These are phyloP conservation scores for Gortyna flavago DNA, from an alignment of 2,888 invertebrate species.

Conservation along the genomic window DNA sequence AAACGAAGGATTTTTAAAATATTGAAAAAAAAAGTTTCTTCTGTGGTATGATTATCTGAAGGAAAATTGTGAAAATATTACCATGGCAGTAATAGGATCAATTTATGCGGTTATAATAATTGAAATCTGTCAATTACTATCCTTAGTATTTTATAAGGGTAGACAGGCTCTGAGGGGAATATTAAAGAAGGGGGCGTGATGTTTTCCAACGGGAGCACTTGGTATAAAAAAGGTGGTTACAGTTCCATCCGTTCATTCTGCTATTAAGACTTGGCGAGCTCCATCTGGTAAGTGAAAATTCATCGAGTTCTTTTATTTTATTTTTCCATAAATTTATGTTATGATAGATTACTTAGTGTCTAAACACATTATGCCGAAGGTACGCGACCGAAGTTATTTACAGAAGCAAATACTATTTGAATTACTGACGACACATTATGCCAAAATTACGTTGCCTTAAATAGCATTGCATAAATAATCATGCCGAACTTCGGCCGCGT, in stretches of 20 bases:
- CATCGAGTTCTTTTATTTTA: background rate
- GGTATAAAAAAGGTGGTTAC: slow-evolving; percentile 79
- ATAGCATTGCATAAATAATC: no score
- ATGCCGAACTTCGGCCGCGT: no score
- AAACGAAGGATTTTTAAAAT: background rate
- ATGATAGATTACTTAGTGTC: no score
- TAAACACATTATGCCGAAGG: no score
- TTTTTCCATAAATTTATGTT: background rate
- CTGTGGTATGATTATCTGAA: slow-evolving; percentile 34
- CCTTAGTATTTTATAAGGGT: slow-evolving; percentile 70
- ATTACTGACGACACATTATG: no score
- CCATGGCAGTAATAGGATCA: slow-evolving; percentile 77
- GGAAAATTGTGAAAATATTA: slow-evolving; percentile 68
- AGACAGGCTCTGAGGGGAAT: slow-evolving; percentile 83
- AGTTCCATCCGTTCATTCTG: slow-evolving; percentile 71
- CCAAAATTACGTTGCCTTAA: no score
- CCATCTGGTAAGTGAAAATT: slow-evolving; percentile 62
- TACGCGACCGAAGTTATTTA: no score
- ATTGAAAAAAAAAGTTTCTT: background rate
- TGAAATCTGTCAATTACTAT: slow-evolving; percentile 87
- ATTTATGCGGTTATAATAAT: slow-evolving; percentile 79
- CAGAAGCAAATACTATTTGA: no score
- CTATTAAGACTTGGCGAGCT: slow-evolving; percentile 28
- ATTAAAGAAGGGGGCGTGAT: slow-evolving; percentile 86
- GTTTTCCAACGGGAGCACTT: slow-evolving; percentile 73